A percentile compares a stretch with the other conserved stretches of the same genome.
These are phyloP conservation scores for Erethizon dorsatum DNA, from an alignment of 2,797 vertebrate species.

Conservation along the genomic window DNA sequence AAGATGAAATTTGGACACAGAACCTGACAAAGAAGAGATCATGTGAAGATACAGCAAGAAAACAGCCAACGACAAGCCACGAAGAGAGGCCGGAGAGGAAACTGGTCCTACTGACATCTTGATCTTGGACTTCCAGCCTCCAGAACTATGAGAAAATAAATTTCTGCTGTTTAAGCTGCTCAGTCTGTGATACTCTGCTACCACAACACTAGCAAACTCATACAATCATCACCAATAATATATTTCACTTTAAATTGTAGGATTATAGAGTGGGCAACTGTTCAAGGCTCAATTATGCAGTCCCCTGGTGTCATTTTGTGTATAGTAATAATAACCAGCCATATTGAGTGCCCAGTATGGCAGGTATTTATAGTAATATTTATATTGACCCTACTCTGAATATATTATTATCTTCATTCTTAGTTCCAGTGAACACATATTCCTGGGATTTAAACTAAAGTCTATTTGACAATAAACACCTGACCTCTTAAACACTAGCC, in stretches of 20 bases:
- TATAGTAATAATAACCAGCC: not conserved
- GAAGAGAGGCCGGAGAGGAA: not conserved
- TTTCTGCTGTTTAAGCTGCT: not conserved
- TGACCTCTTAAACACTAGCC: not conserved
- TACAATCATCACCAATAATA: not conserved
- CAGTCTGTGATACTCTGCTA: not conserved
- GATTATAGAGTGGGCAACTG: not conserved
- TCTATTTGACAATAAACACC: not conserved
- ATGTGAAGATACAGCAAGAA: not conserved
- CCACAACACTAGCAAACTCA: not conserved
- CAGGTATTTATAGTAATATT: not conserved
- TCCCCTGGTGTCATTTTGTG: not conserved
- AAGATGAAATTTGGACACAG: not conserved
- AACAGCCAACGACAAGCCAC: not conserved
- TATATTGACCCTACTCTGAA: not conserved
- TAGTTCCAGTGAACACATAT: not conserved
- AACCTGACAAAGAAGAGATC: not conserved
- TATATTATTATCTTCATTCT: not conserved
- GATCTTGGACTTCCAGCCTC: not conserved
- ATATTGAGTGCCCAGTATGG: not conserved
- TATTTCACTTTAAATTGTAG: conserved; percentile 42
- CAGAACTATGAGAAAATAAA: not conserved
- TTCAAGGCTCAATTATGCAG: not conserved
- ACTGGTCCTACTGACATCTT: not conserved
- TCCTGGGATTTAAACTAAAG: not conserved